Evolutionary conservation across 2,888 invertebrate genomes (phyloP).

Genomic region (Allacma fusca): DNA sequence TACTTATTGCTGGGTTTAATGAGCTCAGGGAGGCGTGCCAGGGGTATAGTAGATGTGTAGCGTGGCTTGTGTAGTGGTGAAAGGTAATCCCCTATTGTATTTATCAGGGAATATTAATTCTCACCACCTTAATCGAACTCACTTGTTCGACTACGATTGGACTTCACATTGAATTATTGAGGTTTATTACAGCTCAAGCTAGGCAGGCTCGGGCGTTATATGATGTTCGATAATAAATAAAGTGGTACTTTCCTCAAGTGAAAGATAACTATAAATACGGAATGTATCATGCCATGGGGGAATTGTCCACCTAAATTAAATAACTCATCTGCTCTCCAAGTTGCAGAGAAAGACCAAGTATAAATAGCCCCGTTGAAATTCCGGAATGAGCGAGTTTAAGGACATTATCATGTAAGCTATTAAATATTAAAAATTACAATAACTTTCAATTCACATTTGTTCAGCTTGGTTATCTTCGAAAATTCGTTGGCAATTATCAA

Average conservation of each 20-base stretch:
- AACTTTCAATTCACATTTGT: background rate
- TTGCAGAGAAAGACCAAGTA: background rate
- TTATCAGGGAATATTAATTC: background rate
- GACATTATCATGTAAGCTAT: background rate
- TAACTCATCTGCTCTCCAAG: background rate
- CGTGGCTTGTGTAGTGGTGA: background rate
- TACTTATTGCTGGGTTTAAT: background rate
- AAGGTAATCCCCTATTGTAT: background rate
- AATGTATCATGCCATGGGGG: too few relatives aligned
- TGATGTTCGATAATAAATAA: too few relatives aligned
- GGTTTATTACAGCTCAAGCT: background rate
- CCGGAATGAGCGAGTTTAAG: background rate
- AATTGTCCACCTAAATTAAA: too few relatives aligned
- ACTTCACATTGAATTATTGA: background rate
- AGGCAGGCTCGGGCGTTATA: background rate
- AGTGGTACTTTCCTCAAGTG: too few relatives aligned
- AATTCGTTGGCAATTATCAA: background rate
- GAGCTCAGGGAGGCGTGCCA: background rate
- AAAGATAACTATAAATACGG: too few relatives aligned
- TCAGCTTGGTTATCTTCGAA: background rate
- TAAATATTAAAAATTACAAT: background rate
- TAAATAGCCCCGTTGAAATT: background rate
- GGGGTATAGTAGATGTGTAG: background rate
- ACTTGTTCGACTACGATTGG: background rate
- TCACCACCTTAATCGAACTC: conserved; percentile 12